Evolutionary conservation across 2,113 vertebrate species (phyloP), one percentile per base, ranked within the genome.

Genomic region (Oncorhynchus nerka): DNA sequence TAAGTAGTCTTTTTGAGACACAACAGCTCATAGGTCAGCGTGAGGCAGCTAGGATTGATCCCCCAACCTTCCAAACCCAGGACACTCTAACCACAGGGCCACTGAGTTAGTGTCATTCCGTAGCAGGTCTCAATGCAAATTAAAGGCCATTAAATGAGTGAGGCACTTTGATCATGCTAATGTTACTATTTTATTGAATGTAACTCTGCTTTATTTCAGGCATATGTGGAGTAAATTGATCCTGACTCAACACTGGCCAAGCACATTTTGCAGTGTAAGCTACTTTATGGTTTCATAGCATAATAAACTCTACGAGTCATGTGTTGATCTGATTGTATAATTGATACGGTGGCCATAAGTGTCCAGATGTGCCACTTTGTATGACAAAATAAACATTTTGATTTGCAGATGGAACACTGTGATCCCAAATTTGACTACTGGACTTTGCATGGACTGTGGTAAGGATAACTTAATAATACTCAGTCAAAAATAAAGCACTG

Each of bases 391-490:
- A 51, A 55, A 55, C 51, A 55, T 55, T 55, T 55, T 55, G 13
- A 55, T 68, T 88, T 89, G 49, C 82, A 94, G 94, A 81, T 90
- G 84, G 90, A 93, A 68, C 73, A 85, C 1, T 94, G 94, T 79
- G 83, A 89, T 72, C 6, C 81, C 55, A 83, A 91, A 64, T 39
- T 93, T 5, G 89, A 80, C 79, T 90, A 87, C 76, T 94, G 94
- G 94, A 91, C 93, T 62, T 65, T 94, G 13, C 94, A 94, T 86
- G 94, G 94, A 80, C 86, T 94, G 51, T 94, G 94, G 94, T 94
- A 83, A 76, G 83, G 16, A 3, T 45, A 9, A 12, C 39, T 12
- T 45, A 45, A 49, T 22, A 15, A 19, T 4, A 19, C 19, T 55
- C 51, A 22, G 20, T 8, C 3, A 45, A 45, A 64, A 13, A 22